phyloP scores from a whole-genome alignment of 2,113 vertebrate species.

The Jaculus jaculus region DNA sequence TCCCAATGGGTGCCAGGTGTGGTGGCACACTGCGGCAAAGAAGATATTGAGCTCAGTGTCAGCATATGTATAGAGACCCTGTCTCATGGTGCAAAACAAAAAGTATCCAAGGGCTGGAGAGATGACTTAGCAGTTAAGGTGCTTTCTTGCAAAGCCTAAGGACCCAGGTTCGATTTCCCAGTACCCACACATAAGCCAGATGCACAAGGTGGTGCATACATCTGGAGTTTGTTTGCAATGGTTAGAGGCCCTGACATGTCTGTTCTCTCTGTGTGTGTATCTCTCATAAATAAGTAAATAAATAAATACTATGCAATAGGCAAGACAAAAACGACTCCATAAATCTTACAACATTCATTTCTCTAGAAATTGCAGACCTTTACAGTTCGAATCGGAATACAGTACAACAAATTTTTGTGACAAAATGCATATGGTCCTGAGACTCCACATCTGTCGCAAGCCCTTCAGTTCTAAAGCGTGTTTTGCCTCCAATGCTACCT shows the following conservation, averaged over 20 bases:
- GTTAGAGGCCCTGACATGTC: too few species aligned
- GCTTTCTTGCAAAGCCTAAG: too few species aligned
- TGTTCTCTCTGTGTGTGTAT: too few species aligned
- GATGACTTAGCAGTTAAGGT: too few species aligned
- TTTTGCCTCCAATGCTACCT: neutral
- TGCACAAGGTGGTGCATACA: too few species aligned
- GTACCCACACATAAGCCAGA: too few species aligned
- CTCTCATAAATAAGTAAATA: neutral
- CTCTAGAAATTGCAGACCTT: neutral
- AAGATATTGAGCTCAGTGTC: too few species aligned
- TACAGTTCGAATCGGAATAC: neutral
- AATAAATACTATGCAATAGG: neutral
- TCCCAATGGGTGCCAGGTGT: neutral
- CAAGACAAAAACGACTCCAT: neutral
- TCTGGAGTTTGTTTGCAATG: too few species aligned
- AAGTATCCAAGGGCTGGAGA: too few species aligned
- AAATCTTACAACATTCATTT: neutral
- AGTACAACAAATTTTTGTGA: neutral
- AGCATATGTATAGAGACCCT: neutral
- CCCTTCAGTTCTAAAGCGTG: neutral
- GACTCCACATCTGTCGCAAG: neutral
- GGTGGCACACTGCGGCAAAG: neutral
- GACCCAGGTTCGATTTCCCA: too few species aligned
- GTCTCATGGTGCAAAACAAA: neutral
- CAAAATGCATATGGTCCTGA: neutral